Conservation (phyloP, 2,797 vertebrate genomes). For the Threskiornis aethiopicus region DNA sequence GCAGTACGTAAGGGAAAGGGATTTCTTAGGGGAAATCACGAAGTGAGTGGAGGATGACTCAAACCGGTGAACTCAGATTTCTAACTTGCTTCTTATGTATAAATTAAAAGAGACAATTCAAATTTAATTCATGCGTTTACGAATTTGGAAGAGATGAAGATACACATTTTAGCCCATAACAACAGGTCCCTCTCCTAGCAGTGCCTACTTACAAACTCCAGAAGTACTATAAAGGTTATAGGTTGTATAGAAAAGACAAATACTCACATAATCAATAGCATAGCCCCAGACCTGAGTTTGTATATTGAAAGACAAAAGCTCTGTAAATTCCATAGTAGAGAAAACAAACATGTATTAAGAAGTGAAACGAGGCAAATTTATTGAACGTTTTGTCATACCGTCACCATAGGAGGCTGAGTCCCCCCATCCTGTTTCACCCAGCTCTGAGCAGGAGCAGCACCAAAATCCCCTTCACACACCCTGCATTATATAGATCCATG, state of each 20-base stretch:
- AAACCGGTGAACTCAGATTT: background rate
- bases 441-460: background rate
- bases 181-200: background rate
- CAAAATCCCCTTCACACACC: background rate
- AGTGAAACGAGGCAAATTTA: background rate
- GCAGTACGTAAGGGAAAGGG: background rate
- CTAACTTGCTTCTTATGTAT: background rate
- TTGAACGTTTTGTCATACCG: background rate
- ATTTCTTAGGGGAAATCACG: constrained; percentile 15
- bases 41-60: background rate
- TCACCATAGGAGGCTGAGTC: background rate
- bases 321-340: background rate
- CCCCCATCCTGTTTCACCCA: background rate
- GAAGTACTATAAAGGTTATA: background rate
- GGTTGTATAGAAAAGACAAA: background rate
- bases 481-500: background rate
- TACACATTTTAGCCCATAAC: background rate
- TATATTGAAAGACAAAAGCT: background rate
- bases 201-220: background rate
- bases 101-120: background rate
- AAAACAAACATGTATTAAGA: background rate
- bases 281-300: background rate
- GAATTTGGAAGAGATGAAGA: background rate
- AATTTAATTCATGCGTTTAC: background rate
- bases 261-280: background rate